Base-by-base conservation (phyloP, 2,888 invertebrate genomes). In the Drosophila hamatofila region DNA sequence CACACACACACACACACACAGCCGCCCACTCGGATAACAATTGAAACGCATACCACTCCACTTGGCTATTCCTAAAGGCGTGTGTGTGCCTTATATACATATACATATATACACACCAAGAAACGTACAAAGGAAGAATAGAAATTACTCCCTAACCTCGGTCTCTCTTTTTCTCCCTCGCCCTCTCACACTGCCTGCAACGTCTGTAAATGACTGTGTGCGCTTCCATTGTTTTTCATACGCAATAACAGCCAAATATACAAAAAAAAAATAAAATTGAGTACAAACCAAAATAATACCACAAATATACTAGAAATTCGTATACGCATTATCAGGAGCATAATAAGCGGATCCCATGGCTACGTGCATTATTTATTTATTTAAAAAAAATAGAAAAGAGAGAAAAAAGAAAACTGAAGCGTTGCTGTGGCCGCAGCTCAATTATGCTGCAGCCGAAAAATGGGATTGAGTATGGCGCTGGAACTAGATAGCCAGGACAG, bases 351-450 rank as follows among this genome's bases (percentile, higher is more conserved):
- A 11, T 70, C 55, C 68, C 78, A 39, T 33, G 54, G 72, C 75
- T 59, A 75, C 80, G 81, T 77, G 81, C 71, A 86, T 86, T 89
- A 89, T 85, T 85, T 86, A 86, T 86, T 86, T 86, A 86, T 86
- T 89, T 84, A 81, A 89, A 89, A 89, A 75, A 81, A 85, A 84
- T 85, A 84, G 80, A 75, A 73, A 88, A 35, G 35, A 35, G 35
- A 35, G 35, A 21, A 0, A 3, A 23, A 3, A 75, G 82, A 80
- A 87, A 87, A 84, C 75, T 1, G n/a, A 27, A n/a, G n/a, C 66
- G 58, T 81, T 70, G 66, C 78, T 78, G 49, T 59, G 56, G 70
- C 75, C 76, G 48, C 76, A 75, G 77, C 80, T 66, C 77, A 77
- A 80, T 77, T 79, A 75, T 80, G 75, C 77, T 56, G 71, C 54